phyloP scores from a whole-genome alignment of 2,113 vertebrate genomes.

The Spea multiplicata region DNA sequence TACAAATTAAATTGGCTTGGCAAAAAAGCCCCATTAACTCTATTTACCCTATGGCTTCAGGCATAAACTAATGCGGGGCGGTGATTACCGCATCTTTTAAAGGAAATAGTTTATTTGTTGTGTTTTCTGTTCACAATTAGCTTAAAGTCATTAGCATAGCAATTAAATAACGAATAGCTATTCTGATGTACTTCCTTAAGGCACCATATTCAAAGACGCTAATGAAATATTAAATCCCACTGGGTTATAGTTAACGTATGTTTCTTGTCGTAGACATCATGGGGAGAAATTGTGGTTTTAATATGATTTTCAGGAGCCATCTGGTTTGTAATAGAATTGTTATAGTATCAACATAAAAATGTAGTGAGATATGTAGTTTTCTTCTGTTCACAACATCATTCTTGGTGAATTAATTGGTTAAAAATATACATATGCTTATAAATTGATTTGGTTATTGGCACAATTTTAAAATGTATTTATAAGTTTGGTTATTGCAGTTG shows the following conservation, averaged over 20 bases:
- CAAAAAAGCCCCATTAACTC: constrained; percentile 16
- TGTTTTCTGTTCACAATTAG: constrained; percentile 35
- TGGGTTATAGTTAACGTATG: neutral
- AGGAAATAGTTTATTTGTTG: neutral
- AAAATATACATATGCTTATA: too few species aligned
- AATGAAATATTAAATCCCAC: constrained; percentile 1
- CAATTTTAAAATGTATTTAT: too few species aligned
- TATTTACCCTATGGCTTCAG: constrained; percentile 31
- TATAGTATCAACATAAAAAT: too few species aligned
- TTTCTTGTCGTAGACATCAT: neutral
- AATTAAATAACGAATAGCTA: constrained; percentile 37
- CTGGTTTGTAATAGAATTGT: too few species aligned
- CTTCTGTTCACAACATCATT: too few species aligned
- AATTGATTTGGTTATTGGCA: too few species aligned
- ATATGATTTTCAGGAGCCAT: too few species aligned
- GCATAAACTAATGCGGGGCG: constrained; percentile 21
- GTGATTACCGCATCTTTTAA: constrained; percentile 29
- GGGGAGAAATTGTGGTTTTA: neutral
- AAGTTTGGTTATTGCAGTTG: too few species aligned
- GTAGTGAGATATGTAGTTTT: too few species aligned
- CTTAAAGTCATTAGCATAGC: constrained; percentile 31
- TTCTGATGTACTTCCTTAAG: neutral
- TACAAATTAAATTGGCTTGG: constrained; percentile 23
- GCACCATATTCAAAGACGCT: constrained; percentile 2
- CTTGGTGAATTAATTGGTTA: too few species aligned